Percentiles rank a stretch among this genome's conserved stretches.
Evolutionary conservation across 2,113 vertebrate species (phyloP).

Genomic region (Tragelaphus strepsiceros): DNA sequence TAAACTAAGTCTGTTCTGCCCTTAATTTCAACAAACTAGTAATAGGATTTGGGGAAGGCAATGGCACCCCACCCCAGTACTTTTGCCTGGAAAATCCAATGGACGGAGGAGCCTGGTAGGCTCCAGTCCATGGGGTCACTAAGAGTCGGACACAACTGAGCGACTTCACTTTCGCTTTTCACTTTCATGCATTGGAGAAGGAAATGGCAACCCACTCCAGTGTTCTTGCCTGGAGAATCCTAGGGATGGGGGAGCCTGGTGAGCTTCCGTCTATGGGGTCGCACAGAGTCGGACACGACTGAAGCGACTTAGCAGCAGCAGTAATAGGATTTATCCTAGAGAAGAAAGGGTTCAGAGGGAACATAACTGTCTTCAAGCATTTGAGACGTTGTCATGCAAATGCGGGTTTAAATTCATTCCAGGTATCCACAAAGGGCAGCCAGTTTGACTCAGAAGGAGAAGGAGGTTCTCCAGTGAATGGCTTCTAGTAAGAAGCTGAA

Average conservation of each 20-base stretch:
- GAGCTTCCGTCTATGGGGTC: no score
- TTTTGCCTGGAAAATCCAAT: no score
- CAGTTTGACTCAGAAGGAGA: neutral
- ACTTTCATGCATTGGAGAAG: no score
- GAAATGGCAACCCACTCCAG: no score
- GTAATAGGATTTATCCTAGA: neutral
- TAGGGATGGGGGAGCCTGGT: no score
- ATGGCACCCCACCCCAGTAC: no score
- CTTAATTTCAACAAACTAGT: neutral
- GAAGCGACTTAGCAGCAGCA: neutral
- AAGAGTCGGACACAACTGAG: no score
- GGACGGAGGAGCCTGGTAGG: no score
- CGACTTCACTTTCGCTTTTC: no score
- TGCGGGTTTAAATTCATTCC: neutral
- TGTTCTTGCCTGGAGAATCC: no score
- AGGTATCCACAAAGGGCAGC: neutral
- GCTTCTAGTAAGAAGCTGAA: neutral
- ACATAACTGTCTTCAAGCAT: neutral
- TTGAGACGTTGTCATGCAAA: neutral
- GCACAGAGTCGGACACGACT: no score
- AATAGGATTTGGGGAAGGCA: neutral
- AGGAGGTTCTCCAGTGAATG: neutral
- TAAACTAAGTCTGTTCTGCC: neutral
- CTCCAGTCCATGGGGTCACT: no score
- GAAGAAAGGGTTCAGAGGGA: neutral